A percentile compares a stretch with the other conserved stretches of the same genome.
phyloP scores from a whole-genome alignment of 23 tunicate species.

The Ciona savignyi region DNA sequence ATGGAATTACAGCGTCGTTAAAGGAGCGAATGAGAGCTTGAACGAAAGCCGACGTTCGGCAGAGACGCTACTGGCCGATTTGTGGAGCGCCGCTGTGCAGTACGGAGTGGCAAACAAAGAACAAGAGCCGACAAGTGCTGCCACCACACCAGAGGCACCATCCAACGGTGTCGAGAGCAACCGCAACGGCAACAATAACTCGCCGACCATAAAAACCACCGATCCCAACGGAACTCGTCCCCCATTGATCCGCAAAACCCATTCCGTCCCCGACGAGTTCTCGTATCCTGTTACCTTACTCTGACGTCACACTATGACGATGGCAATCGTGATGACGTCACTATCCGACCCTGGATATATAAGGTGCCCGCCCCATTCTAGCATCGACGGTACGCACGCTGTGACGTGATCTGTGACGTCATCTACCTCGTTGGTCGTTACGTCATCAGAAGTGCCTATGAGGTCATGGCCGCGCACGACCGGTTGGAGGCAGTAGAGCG shows the following conservation, averaged over 20 bases:
- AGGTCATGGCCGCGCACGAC: no score
- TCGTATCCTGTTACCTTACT: neutral
- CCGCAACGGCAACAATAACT: neutral
- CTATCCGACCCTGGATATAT: no score
- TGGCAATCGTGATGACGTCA: no score
- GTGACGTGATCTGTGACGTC: neutral
- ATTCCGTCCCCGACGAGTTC: neutral
- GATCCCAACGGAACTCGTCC: neutral
- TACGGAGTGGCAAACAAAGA: constrained; percentile 38
- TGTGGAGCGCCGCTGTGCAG: constrained; percentile 50
- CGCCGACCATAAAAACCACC: neutral
- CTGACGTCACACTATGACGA: neutral
- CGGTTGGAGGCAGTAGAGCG: no score
- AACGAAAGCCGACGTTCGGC: constrained; percentile 19
- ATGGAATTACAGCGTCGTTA: constrained; percentile 78
- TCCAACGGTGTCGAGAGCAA: neutral
- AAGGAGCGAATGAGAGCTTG: constrained; percentile 45
- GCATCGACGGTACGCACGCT: neutral
- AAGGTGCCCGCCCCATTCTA: no score
- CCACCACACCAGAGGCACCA: neutral
- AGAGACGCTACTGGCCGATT: constrained; percentile 16
- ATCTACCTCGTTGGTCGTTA: constrained; percentile 1
- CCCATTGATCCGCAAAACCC: neutral
- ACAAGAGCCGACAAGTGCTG: neutral
- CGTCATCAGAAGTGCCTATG: neutral